Evolutionary conservation across 2,113 vertebrate species (phyloP).

Genomic region (Eulemur rufifrons): DNA sequence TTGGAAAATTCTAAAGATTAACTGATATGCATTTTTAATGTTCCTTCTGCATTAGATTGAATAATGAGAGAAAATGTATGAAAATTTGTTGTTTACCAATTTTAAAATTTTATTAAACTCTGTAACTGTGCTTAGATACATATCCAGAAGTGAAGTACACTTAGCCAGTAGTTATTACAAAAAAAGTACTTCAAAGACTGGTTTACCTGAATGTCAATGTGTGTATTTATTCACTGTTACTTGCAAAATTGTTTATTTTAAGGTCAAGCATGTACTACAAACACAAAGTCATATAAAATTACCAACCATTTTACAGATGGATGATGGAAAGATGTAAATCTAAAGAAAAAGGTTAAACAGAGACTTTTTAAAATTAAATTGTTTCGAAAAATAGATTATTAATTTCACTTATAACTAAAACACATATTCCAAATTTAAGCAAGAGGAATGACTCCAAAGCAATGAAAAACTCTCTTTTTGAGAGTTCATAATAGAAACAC

Average conservation of each 20-base stretch:
- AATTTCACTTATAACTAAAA: slow-evolving; percentile 1
- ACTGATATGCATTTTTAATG: neutral
- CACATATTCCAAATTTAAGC: slow-evolving; percentile 33
- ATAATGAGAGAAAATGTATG: neutral
- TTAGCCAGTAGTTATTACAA: neutral
- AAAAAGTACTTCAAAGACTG: neutral
- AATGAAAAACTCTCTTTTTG: neutral
- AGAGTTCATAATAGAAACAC: slow-evolving; percentile 59
- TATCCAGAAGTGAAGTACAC: neutral
- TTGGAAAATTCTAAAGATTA: neutral
- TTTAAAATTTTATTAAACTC: neutral
- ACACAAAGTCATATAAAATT: neutral
- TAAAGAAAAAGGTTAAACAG: neutral
- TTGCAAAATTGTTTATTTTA: slow-evolving; percentile 46
- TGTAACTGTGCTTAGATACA: neutral
- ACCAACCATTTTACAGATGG: neutral
- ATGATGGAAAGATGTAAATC: neutral
- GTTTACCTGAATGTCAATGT: slow-evolving; percentile 2
- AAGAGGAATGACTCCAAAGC: neutral
- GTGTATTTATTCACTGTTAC: neutral
- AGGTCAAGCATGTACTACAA: neutral
- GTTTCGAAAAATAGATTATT: slow-evolving; percentile 21
- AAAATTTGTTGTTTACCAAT: neutral
- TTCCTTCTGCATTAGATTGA: neutral
- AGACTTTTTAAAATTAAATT: slow-evolving; percentile 5